Evolutionary conservation across 2,888 invertebrate genomes (phyloP).

Genomic region (Platycheirus rosarum): DNA sequence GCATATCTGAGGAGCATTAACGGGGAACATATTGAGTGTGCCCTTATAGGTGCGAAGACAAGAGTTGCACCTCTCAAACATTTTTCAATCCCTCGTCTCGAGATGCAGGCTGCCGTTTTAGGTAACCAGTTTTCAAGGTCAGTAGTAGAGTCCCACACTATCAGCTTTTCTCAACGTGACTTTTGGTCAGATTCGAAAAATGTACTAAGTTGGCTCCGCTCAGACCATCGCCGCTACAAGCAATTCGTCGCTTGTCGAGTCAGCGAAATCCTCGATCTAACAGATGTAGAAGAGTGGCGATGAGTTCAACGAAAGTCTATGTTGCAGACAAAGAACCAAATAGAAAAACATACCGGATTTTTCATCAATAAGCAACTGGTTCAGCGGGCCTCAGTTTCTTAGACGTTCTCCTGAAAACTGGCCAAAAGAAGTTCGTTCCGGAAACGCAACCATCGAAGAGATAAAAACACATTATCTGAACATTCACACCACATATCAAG

Average conservation of each 20-base stretch:
- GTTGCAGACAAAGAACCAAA: slow-evolving; percentile 24
- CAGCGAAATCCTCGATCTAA: slow-evolving; percentile 69
- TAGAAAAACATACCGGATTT: slow-evolving; percentile 32
- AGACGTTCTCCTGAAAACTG: neutral
- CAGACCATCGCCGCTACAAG: too few species aligned
- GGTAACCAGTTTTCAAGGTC: neutral
- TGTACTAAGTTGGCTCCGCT: too few species aligned
- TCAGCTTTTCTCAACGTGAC: neutral
- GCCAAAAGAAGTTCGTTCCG: slow-evolving; percentile 7
- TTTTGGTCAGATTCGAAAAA: neutral
- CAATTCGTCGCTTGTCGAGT: neutral
- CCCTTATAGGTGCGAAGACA: slow-evolving; percentile 3
- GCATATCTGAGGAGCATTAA: neutral
- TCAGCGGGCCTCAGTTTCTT: slow-evolving; percentile 2
- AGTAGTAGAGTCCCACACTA: neutral
- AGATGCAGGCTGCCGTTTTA: neutral
- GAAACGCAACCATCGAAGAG: slow-evolving; percentile 3
- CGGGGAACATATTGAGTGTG: neutral
- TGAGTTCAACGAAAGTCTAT: slow-evolving; percentile 41
- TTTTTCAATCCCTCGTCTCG: neutral
- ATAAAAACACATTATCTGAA: neutral
- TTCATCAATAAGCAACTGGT: slow-evolving; percentile 21
- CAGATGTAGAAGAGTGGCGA: slow-evolving; percentile 72
- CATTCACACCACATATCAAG: neutral
- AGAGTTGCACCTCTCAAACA: neutral